Conservation (phyloP, 1,140 invertebrate species). For the Drosophila subpulchrella region DNA sequence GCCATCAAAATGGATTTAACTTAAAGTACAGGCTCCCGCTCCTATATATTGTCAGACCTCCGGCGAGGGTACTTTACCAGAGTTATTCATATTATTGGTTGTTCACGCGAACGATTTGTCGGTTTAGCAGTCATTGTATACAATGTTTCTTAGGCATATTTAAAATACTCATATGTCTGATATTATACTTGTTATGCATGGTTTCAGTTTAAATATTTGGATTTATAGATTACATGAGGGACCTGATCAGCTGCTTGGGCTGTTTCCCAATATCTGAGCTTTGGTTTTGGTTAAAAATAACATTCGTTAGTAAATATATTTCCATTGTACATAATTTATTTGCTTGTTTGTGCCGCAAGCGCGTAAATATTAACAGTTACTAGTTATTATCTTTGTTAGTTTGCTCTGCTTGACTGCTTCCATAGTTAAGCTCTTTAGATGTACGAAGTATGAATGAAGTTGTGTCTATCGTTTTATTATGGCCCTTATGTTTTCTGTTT, state of each 20-base stretch:
- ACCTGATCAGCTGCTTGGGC: not conserved
- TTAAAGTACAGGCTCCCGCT: slow-evolving; percentile 65
- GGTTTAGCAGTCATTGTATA: slow-evolving; percentile 70
- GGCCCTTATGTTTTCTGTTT: slow-evolving; percentile 40
- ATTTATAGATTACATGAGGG: slow-evolving; percentile 46
- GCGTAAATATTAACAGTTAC: slow-evolving; percentile 63
- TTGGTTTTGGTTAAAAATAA: slow-evolving; percentile 50
- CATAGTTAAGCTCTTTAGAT: slow-evolving; percentile 69
- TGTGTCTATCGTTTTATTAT: slow-evolving; percentile 31
- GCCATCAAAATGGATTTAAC: slow-evolving; percentile 48
- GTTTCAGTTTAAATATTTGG: slow-evolving; percentile 46
- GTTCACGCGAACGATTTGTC: slow-evolving; percentile 55
- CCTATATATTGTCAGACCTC: slow-evolving; percentile 76
- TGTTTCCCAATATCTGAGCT: not conserved
- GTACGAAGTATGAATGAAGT: slow-evolving; percentile 63
- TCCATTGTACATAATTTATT: slow-evolving; percentile 42
- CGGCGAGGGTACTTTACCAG: slow-evolving; percentile 52
- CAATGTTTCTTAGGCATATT: slow-evolving; percentile 54
- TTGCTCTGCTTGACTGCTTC: slow-evolving; percentile 41
- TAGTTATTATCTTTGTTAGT: slow-evolving; percentile 34
- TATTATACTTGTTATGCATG: slow-evolving; percentile 56
- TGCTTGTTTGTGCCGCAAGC: slow-evolving; percentile 50
- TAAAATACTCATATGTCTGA: slow-evolving; percentile 65
- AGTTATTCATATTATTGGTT: slow-evolving; percentile 36
- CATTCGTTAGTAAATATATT: slow-evolving; percentile 56